Evolutionary conservation across 1,140 invertebrate species (phyloP), one percentile per base, ranked within the genome.

Genomic region (Drosophila mauritiana): DNA sequence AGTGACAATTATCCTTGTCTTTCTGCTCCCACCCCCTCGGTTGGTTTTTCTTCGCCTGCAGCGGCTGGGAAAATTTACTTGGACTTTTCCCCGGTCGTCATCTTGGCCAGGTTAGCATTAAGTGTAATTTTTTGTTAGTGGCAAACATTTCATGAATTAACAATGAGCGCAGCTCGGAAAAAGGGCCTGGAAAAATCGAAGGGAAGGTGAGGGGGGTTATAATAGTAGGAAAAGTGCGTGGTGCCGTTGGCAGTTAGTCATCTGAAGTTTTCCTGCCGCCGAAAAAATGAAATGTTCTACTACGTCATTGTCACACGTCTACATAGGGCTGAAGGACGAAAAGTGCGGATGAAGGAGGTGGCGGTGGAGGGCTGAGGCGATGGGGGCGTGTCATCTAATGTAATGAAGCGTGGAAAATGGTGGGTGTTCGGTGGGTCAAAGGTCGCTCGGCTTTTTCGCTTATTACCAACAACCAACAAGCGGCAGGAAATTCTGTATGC

Each of bases 81-180:
- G 64, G 37, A 56, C 43, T 73, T 54, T 10, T 39, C 37, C 37
- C 37, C n/a, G 22, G 31, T 42, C 15, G 34, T 5, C 59, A 37
- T 15, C 42, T 48, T 25, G 34, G 51, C 64, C 42, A 70, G 64
- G 65, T 70, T 72, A 57, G 49, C 74, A 78, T 78, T 69, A 78
- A 77, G 74, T 77, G 74, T 78, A 77, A 78, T 77, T 78, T 78
- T 78, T 78, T 78, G 73, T 78, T 77, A 77, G 74, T 78, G 73
- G 73, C 63, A 62, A 78, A 78, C 74, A 78, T 78, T 78, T 78
- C 74, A 78, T 78, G 74, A 78, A 78, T 78, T 78, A 78, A 78
- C 56, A 78, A 78, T 78, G 64, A 77, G 55, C 48, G 7, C 20
- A 52, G 37, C 51, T 10, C 40, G 40, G 40, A 20, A 20, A 20